phyloP scores from a whole-genome alignment of 2,113 vertebrate species.

The Emberiza fucata region DNA sequence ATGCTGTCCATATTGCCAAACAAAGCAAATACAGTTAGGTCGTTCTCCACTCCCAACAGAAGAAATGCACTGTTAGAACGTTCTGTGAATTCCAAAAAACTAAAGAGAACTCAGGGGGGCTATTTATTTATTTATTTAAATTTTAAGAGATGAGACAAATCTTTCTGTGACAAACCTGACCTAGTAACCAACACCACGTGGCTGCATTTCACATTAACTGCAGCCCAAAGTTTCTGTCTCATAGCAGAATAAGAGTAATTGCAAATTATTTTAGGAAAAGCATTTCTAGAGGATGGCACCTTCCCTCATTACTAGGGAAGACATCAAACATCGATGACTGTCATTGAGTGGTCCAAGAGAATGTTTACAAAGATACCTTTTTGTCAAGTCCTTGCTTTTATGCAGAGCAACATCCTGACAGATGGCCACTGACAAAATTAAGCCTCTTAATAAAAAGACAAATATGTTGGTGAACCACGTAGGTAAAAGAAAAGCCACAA shows the following conservation, averaged over 20 bases:
- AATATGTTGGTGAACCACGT: neutral
- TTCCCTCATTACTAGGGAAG: neutral
- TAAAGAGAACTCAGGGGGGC: neutral
- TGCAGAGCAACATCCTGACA: neutral
- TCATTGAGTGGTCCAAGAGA: neutral
- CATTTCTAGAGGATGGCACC: neutral
- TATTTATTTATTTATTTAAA: neutral
- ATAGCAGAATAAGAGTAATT: neutral
- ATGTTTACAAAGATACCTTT: neutral
- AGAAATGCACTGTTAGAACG: neutral
- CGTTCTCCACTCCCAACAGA: fast-evolving
- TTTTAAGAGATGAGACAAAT: neutral
- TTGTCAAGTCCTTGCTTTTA: neutral
- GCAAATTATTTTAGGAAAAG: neutral
- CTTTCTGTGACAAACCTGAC: neutral
- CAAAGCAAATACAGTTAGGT: neutral
- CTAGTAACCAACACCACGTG: neutral
- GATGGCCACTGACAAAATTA: neutral
- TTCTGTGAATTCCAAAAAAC: neutral
- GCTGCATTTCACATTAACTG: neutral
- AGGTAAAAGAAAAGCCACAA: neutral
- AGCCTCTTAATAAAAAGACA: neutral
- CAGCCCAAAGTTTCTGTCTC: neutral
- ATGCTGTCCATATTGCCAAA: neutral
- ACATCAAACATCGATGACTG: neutral